These are phyloP conservation scores for Phalanger gymnotis DNA, from an alignment of 2,797 vertebrate genomes.

Conservation along the genomic window DNA sequence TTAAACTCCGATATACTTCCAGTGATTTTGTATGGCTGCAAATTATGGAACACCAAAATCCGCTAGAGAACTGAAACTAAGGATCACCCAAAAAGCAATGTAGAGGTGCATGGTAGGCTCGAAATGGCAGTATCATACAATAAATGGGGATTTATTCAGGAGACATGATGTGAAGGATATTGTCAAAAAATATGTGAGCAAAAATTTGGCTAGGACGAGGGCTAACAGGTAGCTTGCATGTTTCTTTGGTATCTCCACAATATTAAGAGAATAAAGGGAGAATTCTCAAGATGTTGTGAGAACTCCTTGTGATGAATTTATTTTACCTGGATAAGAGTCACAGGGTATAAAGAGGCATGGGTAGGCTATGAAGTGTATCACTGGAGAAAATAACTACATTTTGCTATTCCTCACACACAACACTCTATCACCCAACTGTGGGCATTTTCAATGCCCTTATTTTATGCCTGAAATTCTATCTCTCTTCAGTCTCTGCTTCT, in stretches of 20 bases:
- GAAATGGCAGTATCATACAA: neutral
- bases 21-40: neutral
- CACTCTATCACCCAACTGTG: neutral
- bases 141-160: neutral
- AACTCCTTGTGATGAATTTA: neutral
- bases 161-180: neutral
- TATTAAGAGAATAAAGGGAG: neutral
- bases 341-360: neutral
- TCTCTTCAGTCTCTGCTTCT: neutral
- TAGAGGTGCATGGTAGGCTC: neutral
- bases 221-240: neutral
- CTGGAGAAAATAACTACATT: neutral
- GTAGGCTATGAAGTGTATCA: neutral
- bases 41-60: neutral
- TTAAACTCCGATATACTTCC: neutral
- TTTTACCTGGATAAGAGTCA: neutral
- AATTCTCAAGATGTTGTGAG: neutral
- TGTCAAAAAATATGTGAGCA: neutral
- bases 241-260: neutral
- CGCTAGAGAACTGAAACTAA: neutral
- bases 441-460: neutral
- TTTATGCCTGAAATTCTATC: neutral
- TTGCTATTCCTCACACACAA: neutral
- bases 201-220: neutral
- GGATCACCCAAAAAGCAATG: neutral